Percentiles rank a stretch among this genome's conserved stretches.
Evolutionary conservation across 2,888 invertebrate genomes (phyloP).

Genomic region (Xiphydria camelus): DNA sequence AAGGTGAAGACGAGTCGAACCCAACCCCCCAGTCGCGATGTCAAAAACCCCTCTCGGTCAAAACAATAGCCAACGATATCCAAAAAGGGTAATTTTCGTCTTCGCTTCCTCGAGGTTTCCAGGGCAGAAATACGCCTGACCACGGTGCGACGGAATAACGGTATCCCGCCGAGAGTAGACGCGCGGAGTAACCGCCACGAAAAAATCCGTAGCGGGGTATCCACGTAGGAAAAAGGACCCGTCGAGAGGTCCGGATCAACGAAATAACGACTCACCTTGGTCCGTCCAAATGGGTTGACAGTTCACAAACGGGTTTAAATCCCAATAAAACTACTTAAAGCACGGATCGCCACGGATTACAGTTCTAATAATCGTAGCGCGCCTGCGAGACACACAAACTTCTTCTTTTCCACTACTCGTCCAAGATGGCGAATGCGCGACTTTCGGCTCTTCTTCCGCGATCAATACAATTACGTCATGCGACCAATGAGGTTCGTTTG

Average conservation of each 20-base stretch:
- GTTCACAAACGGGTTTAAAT: slow-evolving; percentile 64
- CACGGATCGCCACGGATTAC: slow-evolving; percentile 56
- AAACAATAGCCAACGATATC: too few species aligned
- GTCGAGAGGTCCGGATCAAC: slow-evolving; percentile 47
- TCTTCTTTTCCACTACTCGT: slow-evolving; percentile 56
- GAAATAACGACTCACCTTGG: slow-evolving; percentile 72
- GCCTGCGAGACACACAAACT: slow-evolving; percentile 49
- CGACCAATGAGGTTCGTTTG: slow-evolving; percentile 34
- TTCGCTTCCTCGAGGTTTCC: too few species aligned
- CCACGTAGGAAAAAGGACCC: slow-evolving; percentile 61
- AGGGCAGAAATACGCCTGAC: too few species aligned
- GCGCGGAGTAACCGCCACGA: not conserved
- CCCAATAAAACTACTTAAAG: slow-evolving; percentile 53
- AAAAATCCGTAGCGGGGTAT: slow-evolving; percentile 61
- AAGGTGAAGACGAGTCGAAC: too few species aligned
- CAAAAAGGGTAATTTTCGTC: too few species aligned
- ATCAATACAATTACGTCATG: slow-evolving; percentile 62
- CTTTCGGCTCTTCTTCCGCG: slow-evolving; percentile 55
- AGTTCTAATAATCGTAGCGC: slow-evolving; percentile 40
- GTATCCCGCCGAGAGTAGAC: slow-evolving; percentile 20
- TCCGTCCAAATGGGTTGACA: slow-evolving; percentile 76
- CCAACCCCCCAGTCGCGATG: not conserved
- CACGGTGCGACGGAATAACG: too few species aligned
- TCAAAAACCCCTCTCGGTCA: slow-evolving; percentile 13
- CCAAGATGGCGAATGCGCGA: slow-evolving; percentile 60